Evolutionary conservation across 2,888 invertebrate genomes (phyloP).

Genomic region (Erebia ligea): DNA sequence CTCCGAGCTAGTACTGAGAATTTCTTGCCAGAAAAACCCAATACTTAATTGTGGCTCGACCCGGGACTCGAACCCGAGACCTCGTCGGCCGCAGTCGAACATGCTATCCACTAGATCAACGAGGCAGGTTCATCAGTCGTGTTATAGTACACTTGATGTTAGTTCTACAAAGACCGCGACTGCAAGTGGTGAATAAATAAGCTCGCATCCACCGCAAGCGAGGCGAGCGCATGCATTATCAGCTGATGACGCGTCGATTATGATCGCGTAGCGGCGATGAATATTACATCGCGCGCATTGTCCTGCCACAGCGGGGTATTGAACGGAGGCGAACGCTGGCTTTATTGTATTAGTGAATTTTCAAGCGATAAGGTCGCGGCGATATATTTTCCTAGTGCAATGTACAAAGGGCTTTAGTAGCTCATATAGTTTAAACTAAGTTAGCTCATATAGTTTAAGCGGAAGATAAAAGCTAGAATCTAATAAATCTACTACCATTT

Average conservation of each 20-base stretch:
- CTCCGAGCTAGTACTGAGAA: too few species aligned
- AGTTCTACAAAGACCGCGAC: slow-evolving; percentile 5
- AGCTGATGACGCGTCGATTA: slow-evolving; percentile 53
- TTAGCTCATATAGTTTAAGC: too few species aligned
- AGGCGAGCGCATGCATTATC: slow-evolving; percentile 20
- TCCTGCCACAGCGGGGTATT: slow-evolving; percentile 47
- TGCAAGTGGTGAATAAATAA: slow-evolving; percentile 17
- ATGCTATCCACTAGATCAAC: too few species aligned
- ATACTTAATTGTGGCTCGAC: too few species aligned
- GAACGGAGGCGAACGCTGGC: slow-evolving; percentile 42
- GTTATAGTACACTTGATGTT: slow-evolving; percentile 4
- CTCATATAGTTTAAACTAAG: too few species aligned
- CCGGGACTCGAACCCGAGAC: too few species aligned
- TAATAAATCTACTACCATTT: too few species aligned
- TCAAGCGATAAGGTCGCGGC: slow-evolving; percentile 9
- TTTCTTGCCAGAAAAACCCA: too few species aligned
- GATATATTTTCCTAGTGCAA: background rate
- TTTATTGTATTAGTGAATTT: slow-evolving; percentile 29
- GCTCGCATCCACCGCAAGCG: slow-evolving; percentile 17
- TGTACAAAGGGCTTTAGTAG: background rate
- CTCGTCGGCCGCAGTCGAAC: too few species aligned
- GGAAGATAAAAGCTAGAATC: too few species aligned
- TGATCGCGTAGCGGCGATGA: slow-evolving; percentile 55
- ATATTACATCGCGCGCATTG: slow-evolving; percentile 58
- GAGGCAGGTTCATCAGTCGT: too few species aligned